phyloP scores from a whole-genome alignment of 1,140 invertebrate species.

The Drosophila serrata region DNA sequence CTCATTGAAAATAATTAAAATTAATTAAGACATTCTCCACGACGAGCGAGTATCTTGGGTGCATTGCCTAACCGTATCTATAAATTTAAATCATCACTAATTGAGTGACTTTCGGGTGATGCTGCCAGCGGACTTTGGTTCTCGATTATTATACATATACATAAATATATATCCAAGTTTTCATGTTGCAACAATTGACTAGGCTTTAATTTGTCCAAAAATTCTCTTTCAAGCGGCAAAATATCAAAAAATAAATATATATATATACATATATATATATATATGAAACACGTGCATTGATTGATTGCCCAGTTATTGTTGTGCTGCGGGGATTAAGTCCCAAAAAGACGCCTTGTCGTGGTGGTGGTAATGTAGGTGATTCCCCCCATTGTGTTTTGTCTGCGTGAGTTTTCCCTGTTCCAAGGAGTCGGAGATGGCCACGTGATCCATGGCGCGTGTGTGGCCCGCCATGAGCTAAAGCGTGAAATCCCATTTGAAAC shows the following conservation, averaged over 20 bases:
- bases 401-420: slow-evolving; percentile 18
- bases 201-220: slow-evolving; percentile 57
- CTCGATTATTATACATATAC: slow-evolving; percentile 9
- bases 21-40: slow-evolving; percentile 79
- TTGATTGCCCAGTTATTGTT: slow-evolving; percentile 70
- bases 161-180: slow-evolving; percentile 3
- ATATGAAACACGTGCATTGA: slow-evolving; percentile 62
- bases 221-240: slow-evolving; percentile 45
- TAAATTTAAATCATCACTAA: slow-evolving; percentile 82
- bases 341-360: slow-evolving; percentile 2
- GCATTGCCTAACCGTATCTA: slow-evolving; percentile 59
- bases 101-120: slow-evolving; percentile 79
- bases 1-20: slow-evolving; percentile 84
- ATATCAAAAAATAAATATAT: slow-evolving; percentile 51
- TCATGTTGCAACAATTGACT: slow-evolving; percentile 30
- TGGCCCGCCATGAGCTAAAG: not conserved
- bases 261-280: slow-evolving; percentile 15
- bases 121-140: slow-evolving; percentile 46
- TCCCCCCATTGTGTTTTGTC: slow-evolving; percentile 11
- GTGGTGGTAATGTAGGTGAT: not conserved
- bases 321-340: slow-evolving; percentile 30
- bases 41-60: slow-evolving; percentile 18
- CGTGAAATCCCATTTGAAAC: slow-evolving; percentile 34
- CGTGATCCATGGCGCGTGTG: slow-evolving; percentile 37
- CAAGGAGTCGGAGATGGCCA: slow-evolving; percentile 23